Conservation (phyloP, 1,140 invertebrate genomes). For the Drosophila sturtevanti region DNA sequence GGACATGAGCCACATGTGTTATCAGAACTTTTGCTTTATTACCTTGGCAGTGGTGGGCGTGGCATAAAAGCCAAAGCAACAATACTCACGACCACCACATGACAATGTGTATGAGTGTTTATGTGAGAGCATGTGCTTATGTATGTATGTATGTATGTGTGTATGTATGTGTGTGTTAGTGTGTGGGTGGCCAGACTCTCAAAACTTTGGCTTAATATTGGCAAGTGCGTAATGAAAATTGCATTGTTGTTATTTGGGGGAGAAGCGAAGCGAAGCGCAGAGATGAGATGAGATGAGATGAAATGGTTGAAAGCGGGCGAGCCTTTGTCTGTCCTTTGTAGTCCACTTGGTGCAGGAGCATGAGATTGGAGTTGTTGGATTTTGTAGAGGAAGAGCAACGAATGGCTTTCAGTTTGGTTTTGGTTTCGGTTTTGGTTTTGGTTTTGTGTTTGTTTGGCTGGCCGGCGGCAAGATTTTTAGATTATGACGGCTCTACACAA, state of each 20-base stretch:
- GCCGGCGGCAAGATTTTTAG: conserved; percentile 66
- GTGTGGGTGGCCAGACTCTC: conserved; percentile 38
- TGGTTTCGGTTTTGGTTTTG: conserved; percentile 9
- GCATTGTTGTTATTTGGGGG: conserved; percentile 53
- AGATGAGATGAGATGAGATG: background rate
- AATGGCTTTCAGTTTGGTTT: conserved; percentile 33
- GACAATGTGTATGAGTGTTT: conserved; percentile 24
- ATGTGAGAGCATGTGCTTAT: conserved; percentile 9
- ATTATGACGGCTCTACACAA: conserved; percentile 64
- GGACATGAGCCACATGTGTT: conserved; percentile 22
- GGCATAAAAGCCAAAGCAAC: conserved; percentile 20
- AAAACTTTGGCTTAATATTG: conserved; percentile 63
- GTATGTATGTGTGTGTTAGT: conserved; percentile 17
- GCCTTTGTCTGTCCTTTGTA: conserved; percentile 47
- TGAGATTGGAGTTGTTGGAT: background rate
- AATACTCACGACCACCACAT: conserved; percentile 44
- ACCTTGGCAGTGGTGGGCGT: conserved; percentile 61
- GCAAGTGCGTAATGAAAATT: conserved; percentile 71
- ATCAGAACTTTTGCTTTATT: conserved; percentile 77
- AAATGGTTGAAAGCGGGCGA: conserved; percentile 10
- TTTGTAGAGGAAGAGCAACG: conserved; percentile 19
- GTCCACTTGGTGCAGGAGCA: background rate
- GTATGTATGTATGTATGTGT: conserved; percentile 20
- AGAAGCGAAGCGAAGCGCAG: too few relatives aligned
- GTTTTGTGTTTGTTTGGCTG: conserved; percentile 36